Evolutionary conservation across 2,113 vertebrate species (phyloP).

Genomic region (Sciurus niger): DNA sequence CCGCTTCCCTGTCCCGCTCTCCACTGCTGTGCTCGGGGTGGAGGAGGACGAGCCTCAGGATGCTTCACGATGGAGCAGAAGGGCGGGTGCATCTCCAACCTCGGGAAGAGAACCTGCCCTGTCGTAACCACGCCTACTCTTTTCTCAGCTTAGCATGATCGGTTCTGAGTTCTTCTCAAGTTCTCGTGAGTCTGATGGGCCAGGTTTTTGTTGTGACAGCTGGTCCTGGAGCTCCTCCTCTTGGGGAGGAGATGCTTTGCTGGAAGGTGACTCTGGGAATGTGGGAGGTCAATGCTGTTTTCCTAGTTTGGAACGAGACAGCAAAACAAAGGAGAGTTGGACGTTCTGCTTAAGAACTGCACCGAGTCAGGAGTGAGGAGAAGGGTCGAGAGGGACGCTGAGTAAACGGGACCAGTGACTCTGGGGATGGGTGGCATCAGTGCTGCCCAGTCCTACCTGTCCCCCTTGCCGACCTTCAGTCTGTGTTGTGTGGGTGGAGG

Average conservation of each 20-base stretch:
- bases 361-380: neutral
- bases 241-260: neutral
- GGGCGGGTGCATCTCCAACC: neutral
- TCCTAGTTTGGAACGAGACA: neutral
- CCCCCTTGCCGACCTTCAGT: neutral
- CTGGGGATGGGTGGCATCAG: neutral
- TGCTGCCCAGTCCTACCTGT: neutral
- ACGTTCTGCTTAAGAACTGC: neutral
- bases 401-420: neutral
- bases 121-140: neutral
- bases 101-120: neutral
- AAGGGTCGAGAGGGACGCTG: neutral
- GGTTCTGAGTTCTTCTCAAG: neutral
- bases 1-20: neutral
- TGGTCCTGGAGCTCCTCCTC: neutral
- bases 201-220: neutral
- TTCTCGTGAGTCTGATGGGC: neutral
- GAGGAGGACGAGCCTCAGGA: neutral
- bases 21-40: neutral
- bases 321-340: neutral
- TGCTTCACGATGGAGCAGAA: neutral
- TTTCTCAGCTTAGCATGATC: neutral
- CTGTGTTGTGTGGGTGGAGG: neutral
- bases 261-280: neutral
- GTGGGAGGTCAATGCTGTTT: neutral